Base-by-base conservation (phyloP, 2,797 vertebrate species). In the Smutsia gigantea region DNA sequence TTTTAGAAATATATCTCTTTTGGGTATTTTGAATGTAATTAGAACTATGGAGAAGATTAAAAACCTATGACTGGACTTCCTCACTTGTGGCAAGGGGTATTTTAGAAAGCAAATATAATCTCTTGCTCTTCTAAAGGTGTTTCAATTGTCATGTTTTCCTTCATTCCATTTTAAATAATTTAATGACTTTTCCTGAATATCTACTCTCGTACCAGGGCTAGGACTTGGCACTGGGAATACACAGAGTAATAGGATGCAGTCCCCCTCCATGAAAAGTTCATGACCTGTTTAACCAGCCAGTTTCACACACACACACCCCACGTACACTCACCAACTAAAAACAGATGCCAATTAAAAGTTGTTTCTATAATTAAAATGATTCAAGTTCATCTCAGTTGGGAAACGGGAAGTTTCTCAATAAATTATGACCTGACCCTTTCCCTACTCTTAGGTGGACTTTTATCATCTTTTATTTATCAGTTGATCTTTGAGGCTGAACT, bases 391-490 rank as follows among this genome's bases (percentile, higher is more conserved):
- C 84, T 93, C 68, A 57, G 69, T 86, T 71, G 66, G 55, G 53
- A 59, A 88, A 90, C 91, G 9, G 59, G 25, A 84, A 96, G 93
- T 96, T 81, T 96, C 85, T 97, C 88, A 90, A 84, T 93, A 97
- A 94, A 95, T 96, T 96, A 96, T 94, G 78, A 94, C 63, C 71
- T 92, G 75, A 87, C 34, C 55, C 87, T 97, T 90, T 95, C 63
- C 85, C 29, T 95, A 90, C 49, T 90, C 72, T 94, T 72, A 96
- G 92, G 85, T 79, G 72, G 82, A 95, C 86, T 87, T 93, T 90
- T 96, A 94, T 97, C 88, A 95, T 96, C 83, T 95, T 96, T 97
- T 97, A 97, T 93, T 98, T 97, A 97, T 95, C 96, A 97, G 37
- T 95, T 87, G 94, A 82, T 93, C 37, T 95, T 87, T 95, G 68